phyloP scores from a whole-genome alignment of 1,140 invertebrate genomes.

The Nymphalis io region DNA sequence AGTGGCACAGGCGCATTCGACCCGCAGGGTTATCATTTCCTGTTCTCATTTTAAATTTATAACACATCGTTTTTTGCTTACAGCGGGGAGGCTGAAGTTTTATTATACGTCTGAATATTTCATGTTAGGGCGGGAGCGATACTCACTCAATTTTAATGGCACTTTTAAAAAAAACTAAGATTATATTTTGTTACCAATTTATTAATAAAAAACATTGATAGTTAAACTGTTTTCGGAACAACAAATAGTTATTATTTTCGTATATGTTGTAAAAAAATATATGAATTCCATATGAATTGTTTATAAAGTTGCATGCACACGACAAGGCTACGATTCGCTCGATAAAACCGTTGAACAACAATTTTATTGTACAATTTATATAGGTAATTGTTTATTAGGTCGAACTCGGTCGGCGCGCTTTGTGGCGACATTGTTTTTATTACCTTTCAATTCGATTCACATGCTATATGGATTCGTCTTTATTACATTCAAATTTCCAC shows the following conservation, averaged over 20 bases:
- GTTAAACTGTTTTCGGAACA: no score
- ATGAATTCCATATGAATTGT: not conserved
- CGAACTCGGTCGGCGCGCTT: constrained; percentile 44
- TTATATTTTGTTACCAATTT: no score
- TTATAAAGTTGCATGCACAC: constrained; percentile 27
- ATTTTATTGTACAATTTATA: constrained; percentile 62
- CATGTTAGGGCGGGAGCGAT: constrained; percentile 11
- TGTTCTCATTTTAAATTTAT: constrained; percentile 77
- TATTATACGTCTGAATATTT: constrained; percentile 50
- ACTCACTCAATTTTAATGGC: not conserved
- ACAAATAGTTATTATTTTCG: no score
- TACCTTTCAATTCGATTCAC: constrained; percentile 60
- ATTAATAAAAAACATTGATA: no score
- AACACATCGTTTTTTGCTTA: constrained; percentile 70
- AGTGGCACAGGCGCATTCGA: constrained; percentile 54
- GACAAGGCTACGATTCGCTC: constrained; percentile 47
- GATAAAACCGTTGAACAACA: constrained; percentile 58
- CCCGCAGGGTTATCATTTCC: constrained; percentile 78
- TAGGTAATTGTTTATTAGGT: constrained; percentile 71
- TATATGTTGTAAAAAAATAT: no score
- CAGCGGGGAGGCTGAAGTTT: constrained; percentile 53
- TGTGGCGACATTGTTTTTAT: constrained; percentile 64
- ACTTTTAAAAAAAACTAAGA: constrained; percentile 19
- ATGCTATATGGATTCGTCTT: constrained; percentile 17
- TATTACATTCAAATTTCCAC: not conserved